Base-by-base conservation (phyloP, 2,113 vertebrate genomes). In the Albula glossodonta region DNA sequence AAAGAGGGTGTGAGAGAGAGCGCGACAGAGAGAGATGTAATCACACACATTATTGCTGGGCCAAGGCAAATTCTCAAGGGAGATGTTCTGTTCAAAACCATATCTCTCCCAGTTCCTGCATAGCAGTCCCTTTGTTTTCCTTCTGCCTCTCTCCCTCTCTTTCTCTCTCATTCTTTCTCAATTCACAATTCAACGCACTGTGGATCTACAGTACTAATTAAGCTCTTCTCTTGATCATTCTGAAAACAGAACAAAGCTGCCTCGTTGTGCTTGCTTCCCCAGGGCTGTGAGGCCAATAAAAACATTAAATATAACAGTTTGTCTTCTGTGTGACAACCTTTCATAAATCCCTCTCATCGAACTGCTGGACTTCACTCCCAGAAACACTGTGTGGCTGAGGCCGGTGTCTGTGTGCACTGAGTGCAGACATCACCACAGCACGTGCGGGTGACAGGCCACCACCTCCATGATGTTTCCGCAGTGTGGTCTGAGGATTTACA, bases 21-120 rank as follows among this genome's bases (percentile, higher is more conserved):
- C 0, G 49, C 11, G 50, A 6, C 50, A 50, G 10, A 85, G 84
- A 63, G 48, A 31, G 83, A n/a, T 57, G 31, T 78, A 84, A 84
- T 78, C 25, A 53, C 51, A 84, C 52, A n/a, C 25, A 79, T 80
- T 51, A 84, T 25, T 31, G 74, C 52, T 48, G 31, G 79, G 52
- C 31, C 31, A 57, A 31, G 9, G 51, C 53, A 31, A 48, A 49
- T 81, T 48, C 57, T 81, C 84, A 13, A 19, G 79, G 56, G 78
- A 66, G 19, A 60, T 51, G 77, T 56, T 51, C 60, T 15, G n/a
- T 19, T 52, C 57, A 51, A 19, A 60, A 17, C 8, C 19, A 8
- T 4, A 8, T 41, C 48, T 81, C 84, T 86, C 51, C 1, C 48
- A 13, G 41, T 51, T 48, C 78, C 78, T 48, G 13, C 41, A 50